phyloP scores from a whole-genome alignment of 2,888 invertebrate species.

The Nesidiocoris tenuis region DNA sequence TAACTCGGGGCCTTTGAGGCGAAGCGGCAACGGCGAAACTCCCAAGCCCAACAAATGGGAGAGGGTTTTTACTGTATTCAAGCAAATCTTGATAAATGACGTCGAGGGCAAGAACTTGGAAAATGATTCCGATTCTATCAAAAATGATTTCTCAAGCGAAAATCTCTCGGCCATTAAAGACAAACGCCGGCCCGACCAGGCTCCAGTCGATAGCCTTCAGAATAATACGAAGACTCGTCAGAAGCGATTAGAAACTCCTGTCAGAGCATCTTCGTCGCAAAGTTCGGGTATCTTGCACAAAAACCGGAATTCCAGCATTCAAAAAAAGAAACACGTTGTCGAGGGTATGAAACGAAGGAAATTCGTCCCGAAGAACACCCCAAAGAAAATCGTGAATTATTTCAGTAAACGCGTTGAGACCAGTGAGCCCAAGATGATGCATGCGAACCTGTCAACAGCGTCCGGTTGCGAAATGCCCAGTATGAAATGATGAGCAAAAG shows the following conservation, averaged over 20 bases:
- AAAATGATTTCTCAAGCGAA: neutral
- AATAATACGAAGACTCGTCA: neutral
- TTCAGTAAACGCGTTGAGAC: conserved; percentile 16
- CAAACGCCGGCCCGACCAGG: too few species aligned
- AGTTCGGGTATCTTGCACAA: neutral
- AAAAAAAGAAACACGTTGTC: neutral
- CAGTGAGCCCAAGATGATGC: neutral
- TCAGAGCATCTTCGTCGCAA: neutral
- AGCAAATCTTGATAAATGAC: conserved; percentile 16
- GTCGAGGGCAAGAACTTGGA: conserved; percentile 1
- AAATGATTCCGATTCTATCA: neutral
- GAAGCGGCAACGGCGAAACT: neutral
- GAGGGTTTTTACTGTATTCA: conserved; percentile 15
- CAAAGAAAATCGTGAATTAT: conserved; percentile 33
- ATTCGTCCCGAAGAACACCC: conserved; percentile 21
- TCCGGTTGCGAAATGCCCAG: neutral
- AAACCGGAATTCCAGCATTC: neutral
- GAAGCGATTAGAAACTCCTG: neutral
- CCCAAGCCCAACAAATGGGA: conserved; percentile 22
- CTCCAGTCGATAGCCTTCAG: neutral
- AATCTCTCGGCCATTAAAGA: neutral
- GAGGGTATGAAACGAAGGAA: neutral
- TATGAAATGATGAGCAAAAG: too few species aligned
- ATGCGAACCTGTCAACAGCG: neutral
- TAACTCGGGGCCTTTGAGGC: neutral